Base-by-base conservation (phyloP, 2,888 invertebrate genomes). In the Cataglyphis altisquamis region DNA sequence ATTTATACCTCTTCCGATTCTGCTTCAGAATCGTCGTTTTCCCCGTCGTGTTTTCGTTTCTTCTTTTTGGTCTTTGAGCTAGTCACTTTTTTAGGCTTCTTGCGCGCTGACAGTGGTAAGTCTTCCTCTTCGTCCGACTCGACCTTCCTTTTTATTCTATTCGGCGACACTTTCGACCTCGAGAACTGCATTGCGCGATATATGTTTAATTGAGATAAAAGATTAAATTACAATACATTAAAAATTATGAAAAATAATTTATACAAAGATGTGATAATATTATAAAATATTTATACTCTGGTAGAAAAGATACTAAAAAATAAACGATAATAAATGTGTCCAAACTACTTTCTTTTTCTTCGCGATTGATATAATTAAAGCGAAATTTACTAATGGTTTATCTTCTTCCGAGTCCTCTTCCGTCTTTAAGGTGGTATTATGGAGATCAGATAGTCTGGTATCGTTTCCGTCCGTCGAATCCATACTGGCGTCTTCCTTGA, bases 341-440 rank as follows among this genome's bases (percentile, higher is more conserved):
- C 5, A 8, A 73, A 39, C 3, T 4, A 45, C 0, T 8, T 15
- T 45, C 8, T 18, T 62, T 57, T 21, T 9, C 21, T 57, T 15
- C 39, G 39, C 9, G 25, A 36, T 41, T 68, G 6, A 21, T 18
- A 18, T 70, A 80, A 57, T 63, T 41, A 32, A 55, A 48, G 15
- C 8, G 36, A 64, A 91, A 83, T 72, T 39, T 96, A 97, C 97
- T 96, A 98, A 94, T 89, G 98, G 97, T 70, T 96, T 93, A 94
- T 98, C 97, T 93, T 97, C 97, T 88, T 97, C 97, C 87, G 97
- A 97, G 3, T 96, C 96, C 21, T 96, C 95, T 70, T 95, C 95
- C 68, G 94, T 93, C 90, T 95, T 94, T 4, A 95, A 6, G 39
- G 95, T 94, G 3, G 94, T 94, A 82, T 94, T 94, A 85, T 94